phyloP scores from a whole-genome alignment of 2,113 vertebrate genomes.

The Chlorodrepanis virens region DNA sequence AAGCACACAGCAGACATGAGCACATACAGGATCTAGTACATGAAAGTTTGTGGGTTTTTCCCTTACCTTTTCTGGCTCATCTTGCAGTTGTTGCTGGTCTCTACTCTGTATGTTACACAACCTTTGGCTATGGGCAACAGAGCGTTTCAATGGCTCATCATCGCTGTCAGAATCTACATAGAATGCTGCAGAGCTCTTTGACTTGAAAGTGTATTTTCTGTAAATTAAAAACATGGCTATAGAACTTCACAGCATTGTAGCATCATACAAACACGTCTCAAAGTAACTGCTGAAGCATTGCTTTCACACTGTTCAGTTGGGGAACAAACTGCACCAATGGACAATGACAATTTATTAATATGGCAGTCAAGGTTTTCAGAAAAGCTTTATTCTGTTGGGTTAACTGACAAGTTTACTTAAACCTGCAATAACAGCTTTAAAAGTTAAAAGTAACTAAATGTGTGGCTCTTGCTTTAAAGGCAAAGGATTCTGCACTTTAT shows the following conservation, averaged over 20 bases:
- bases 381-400: neutral
- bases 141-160: constrained; percentile 84
- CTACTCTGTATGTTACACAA: constrained; percentile 72
- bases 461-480: neutral
- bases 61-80: constrained; percentile 77
- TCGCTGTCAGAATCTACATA: constrained; percentile 91
- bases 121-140: constrained; percentile 76
- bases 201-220: constrained; percentile 84
- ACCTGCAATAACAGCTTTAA: neutral
- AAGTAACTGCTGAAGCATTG: neutral
- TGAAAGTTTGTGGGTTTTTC: neutral
- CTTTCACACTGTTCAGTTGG: neutral
- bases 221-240: neutral
- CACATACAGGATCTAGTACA: neutral
- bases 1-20: neutral
- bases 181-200: constrained; percentile 69
- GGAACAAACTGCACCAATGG: neutral
- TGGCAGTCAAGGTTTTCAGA: neutral
- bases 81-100: constrained; percentile 70
- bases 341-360: neutral
- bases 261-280: accelerated
- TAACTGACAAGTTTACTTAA: neutral
- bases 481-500: neutral
- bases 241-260: neutral
- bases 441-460: neutral